These are phyloP conservation scores for Pyralis farinalis DNA, from an alignment of 2,888 invertebrate species.

Conservation along the genomic window DNA sequence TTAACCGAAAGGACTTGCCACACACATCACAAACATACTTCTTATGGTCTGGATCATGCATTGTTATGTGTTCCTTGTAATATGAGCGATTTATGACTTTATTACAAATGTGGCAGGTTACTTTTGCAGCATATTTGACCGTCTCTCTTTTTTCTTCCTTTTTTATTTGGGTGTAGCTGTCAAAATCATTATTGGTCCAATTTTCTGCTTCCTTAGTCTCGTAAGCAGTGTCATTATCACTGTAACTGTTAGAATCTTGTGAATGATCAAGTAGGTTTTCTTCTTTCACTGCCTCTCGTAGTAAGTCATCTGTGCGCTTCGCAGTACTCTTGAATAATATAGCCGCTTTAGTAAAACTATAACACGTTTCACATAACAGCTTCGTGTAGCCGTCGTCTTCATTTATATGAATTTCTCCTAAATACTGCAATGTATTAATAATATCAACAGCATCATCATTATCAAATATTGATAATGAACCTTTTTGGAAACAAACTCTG, in stretches of 20 bases:
- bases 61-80: constrained; percentile 48
- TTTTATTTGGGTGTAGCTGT: constrained; percentile 19
- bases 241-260: constrained; percentile 21
- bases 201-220: constrained; percentile 24
- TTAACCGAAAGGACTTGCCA: constrained; percentile 48
- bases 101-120: constrained; percentile 40
- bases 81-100: constrained; percentile 48
- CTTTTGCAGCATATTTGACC: constrained; percentile 31
- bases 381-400: constrained; percentile 46
- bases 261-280: constrained; percentile 20
- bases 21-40: constrained; percentile 56
- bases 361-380: constrained; percentile 47
- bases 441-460: constrained; percentile 15
- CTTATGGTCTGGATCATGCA: constrained; percentile 51
- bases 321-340: constrained; percentile 51
- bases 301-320: constrained; percentile 36
- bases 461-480: constrained; percentile 27
- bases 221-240: constrained; percentile 21
- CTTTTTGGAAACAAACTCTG: constrained; percentile 28
- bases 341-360: constrained; percentile 44
- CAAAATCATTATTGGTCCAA: constrained; percentile 18
- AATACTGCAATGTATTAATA: constrained; percentile 20
- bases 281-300: constrained; percentile 35
- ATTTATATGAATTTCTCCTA: constrained; percentile 37
- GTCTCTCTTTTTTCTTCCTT: constrained; percentile 25